Conservation (phyloP, 92 coral and sea anemone species). For the Plumapathes pennacea region DNA sequence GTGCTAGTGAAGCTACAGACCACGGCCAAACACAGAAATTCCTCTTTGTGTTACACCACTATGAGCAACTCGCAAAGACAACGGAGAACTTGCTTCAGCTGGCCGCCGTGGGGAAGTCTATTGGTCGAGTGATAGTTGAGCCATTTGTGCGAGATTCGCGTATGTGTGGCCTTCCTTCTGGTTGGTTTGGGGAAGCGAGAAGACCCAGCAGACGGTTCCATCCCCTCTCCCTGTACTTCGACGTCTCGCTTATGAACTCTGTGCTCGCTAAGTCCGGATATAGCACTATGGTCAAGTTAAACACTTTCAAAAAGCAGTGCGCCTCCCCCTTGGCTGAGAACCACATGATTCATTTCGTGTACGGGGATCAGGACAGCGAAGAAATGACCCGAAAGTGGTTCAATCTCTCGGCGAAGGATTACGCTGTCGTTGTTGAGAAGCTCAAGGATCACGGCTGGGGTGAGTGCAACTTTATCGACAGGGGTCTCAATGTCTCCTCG, state of each 20-base stretch:
- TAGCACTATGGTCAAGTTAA: constrained; percentile 60
- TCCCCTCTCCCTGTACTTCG: constrained; percentile 80
- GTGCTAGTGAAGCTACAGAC: constrained; percentile 19
- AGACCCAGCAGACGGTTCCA: constrained; percentile 70
- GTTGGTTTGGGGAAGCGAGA: constrained; percentile 80
- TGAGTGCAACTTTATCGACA: constrained; percentile 80
- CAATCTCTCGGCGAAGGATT: constrained; percentile 43
- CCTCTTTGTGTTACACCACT: constrained; percentile 85
- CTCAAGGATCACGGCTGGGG: constrained; percentile 67
- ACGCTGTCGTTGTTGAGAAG: constrained; percentile 17
- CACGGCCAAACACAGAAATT: constrained; percentile 36
- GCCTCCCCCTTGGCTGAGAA: constrained; percentile 38
- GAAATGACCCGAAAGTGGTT: constrained; percentile 78
- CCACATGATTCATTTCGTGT: constrained; percentile 81
- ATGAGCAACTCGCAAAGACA: constrained; percentile 94
- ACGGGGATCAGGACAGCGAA: constrained; percentile 51
- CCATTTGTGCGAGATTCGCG: constrained; percentile 97
- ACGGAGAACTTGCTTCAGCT: constrained; percentile 91
- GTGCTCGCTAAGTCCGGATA: constrained; percentile 65
- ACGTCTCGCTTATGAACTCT: constrained; percentile 67
- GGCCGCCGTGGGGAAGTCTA: constrained; percentile 71
- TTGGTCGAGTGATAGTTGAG: constrained; percentile 71
- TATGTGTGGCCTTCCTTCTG: constrained; percentile 91
- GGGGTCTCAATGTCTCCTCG: constrained; percentile 70
- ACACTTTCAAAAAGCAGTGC: constrained; percentile 63